Percentiles rank a stretch among this genome's conserved stretches.
phyloP scores from a whole-genome alignment of 2,888 invertebrate genomes.

The Drosophila mimetica region DNA sequence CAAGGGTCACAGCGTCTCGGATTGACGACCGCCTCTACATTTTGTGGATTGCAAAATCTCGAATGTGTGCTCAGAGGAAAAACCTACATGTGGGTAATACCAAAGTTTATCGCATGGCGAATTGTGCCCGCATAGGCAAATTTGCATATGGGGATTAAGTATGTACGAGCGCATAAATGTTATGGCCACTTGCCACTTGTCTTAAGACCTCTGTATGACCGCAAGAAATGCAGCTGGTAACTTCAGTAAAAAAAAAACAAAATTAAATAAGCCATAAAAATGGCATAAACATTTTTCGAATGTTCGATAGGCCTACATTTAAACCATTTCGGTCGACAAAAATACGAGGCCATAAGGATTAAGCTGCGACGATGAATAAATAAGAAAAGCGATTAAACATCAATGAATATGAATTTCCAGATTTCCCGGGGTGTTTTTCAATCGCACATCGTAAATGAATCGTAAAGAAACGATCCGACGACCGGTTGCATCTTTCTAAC shows the following conservation, averaged over 20 bases:
- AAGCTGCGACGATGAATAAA: conserved; percentile 25
- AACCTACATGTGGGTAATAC: conserved; percentile 49
- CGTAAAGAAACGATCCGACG: not conserved
- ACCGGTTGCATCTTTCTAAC: conserved; percentile 67
- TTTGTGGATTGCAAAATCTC: conserved; percentile 21
- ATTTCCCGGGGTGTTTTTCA: conserved; percentile 15
- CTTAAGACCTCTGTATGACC: conserved; percentile 26
- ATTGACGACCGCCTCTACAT: conserved; percentile 43
- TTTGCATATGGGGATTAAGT: conserved; percentile 64
- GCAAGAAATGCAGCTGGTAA: conserved; percentile 16
- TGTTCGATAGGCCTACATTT: conserved; percentile 44
- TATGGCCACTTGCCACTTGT: conserved; percentile 61
- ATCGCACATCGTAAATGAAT: conserved; percentile 41
- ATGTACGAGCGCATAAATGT: conserved; percentile 9
- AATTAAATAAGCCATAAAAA: conserved; percentile 40
- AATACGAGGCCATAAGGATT: conserved; percentile 46
- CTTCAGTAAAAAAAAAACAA: conserved; percentile 9
- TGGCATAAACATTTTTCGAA: conserved; percentile 33
- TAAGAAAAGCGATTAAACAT: conserved; percentile 25
- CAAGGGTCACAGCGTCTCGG: conserved; percentile 66
- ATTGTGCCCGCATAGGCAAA: conserved; percentile 59
- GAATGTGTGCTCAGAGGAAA: not conserved
- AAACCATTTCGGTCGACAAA: conserved; percentile 32
- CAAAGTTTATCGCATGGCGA: conserved; percentile 62
- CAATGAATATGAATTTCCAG: conserved; percentile 21